These are phyloP conservation scores for Stictonetta naevosa DNA, from an alignment of 2,113 vertebrate species.

Conservation along the genomic window DNA sequence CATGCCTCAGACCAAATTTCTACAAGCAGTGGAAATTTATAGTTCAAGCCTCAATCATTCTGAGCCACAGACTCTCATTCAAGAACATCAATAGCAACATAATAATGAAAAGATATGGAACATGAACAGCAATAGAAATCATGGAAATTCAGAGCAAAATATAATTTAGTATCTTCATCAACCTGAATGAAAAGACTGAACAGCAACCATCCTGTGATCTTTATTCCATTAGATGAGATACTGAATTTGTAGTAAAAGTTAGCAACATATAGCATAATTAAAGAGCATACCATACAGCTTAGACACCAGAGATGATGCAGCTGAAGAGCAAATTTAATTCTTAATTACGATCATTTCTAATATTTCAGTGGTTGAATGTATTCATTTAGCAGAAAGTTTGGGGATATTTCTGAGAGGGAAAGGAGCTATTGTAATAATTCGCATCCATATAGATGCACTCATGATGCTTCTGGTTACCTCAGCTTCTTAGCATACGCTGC, in stretches of 20 bases:
- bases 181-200: neutral
- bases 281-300: neutral
- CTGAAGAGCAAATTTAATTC: neutral
- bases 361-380: neutral
- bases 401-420: neutral
- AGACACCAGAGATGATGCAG: neutral
- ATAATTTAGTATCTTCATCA: neutral
- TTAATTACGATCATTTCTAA: neutral
- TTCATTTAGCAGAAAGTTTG: neutral
- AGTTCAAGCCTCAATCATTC: neutral
- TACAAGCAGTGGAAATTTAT: neutral
- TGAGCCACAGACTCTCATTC: neutral
- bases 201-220: neutral
- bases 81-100: neutral
- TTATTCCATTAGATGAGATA: neutral
- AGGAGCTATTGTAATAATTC: neutral
- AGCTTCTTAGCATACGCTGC: neutral
- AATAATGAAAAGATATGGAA: neutral
- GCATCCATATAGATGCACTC: neutral
- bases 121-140: neutral
- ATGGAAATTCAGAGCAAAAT: neutral
- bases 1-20: neutral
- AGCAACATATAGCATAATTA: neutral
- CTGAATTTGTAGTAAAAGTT: neutral
- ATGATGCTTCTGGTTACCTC: neutral